Percentiles rank a stretch among this genome's conserved stretches.
phyloP scores from a whole-genome alignment of 1,140 invertebrate species.

The Cepaea nemoralis region DNA sequence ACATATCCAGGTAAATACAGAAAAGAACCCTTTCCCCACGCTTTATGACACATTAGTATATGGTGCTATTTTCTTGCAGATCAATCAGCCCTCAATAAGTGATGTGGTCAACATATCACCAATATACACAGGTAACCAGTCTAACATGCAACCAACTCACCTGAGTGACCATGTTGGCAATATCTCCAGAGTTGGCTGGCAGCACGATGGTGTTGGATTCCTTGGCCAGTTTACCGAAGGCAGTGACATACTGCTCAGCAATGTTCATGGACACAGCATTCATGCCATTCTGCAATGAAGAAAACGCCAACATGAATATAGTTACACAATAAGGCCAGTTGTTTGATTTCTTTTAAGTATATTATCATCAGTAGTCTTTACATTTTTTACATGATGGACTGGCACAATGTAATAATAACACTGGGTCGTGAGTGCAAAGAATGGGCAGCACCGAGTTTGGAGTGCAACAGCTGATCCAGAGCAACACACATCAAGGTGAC shows the following conservation, averaged over 20 bases:
- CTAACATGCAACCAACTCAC: constrained; percentile 67
- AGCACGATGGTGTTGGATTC: constrained; percentile 94
- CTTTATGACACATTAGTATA: background rate
- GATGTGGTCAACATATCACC: no score
- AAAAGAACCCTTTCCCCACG: background rate
- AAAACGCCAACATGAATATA: no score
- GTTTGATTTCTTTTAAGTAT: no score
- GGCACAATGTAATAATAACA: no score
- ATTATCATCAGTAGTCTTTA: no score
- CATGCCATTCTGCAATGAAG: constrained; percentile 63
- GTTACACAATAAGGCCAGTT: no score
- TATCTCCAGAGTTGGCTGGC: constrained; percentile 90
- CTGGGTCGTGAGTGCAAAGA: no score
- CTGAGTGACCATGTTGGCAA: constrained; percentile 86
- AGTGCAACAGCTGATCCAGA: no score
- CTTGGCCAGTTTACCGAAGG: constrained; percentile 93
- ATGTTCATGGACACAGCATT: constrained; percentile 92
- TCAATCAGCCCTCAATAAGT: no score
- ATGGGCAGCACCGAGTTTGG: no score
- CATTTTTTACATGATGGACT: no score
- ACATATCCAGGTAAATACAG: background rate
- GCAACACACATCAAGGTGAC: no score
- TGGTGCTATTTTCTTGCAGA: background rate
- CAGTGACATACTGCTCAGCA: constrained; percentile 94
- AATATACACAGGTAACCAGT: background rate